A percentile compares a stretch with the other conserved stretches of the same genome.
Evolutionary conservation across 2,888 invertebrate species (phyloP).

Genomic region (Sarcophaga variegata): DNA sequence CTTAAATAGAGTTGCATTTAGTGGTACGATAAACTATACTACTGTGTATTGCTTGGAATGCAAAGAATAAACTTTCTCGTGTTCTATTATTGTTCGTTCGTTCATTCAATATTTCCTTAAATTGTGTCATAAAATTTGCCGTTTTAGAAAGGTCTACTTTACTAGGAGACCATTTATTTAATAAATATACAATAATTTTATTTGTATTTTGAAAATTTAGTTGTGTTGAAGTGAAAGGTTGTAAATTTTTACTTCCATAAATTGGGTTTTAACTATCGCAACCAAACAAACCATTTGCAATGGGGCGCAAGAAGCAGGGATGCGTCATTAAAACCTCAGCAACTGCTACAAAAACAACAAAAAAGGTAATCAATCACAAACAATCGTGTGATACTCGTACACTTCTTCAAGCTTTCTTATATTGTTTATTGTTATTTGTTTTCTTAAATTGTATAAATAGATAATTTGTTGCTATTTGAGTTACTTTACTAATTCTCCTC

Average conservation of each 20-base stretch:
- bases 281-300: constrained; percentile 11
- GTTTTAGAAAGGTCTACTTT: neutral
- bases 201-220: neutral
- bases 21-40: no score
- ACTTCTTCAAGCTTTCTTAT: neutral
- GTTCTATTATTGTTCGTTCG: constrained; percentile 34
- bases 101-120: neutral
- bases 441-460: neutral
- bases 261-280: neutral
- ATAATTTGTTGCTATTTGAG: constrained; percentile 17
- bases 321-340: constrained; percentile 67
- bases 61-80: constrained; percentile 23
- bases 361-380: constrained; percentile 52
- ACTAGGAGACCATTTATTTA: no score
- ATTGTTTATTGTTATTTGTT: neutral
- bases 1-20: no score
- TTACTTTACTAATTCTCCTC: no score
- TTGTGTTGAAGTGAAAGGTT: neutral
- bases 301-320: constrained; percentile 62
- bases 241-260: neutral
- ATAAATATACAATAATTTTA: neutral
- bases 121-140: constrained; percentile 45
- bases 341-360: constrained; percentile 37
- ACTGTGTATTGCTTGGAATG: no score
- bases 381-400: constrained; percentile 19